Evolutionary conservation across 2,113 vertebrate species (phyloP).

Genomic region (Brachyhypopomus occidentalis): DNA sequence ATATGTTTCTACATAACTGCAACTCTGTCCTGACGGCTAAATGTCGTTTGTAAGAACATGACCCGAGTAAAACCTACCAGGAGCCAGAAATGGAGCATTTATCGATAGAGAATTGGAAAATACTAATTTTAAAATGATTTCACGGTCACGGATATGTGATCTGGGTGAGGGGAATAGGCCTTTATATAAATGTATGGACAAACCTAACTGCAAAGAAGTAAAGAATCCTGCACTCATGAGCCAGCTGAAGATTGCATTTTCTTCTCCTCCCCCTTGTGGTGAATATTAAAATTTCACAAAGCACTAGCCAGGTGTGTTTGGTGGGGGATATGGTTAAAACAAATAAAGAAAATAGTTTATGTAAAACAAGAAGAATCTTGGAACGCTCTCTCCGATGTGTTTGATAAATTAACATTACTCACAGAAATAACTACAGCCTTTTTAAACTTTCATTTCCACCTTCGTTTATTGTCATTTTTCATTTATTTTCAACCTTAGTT

Average conservation of each 20-base stretch:
- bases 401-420: too few species aligned
- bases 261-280: constrained; percentile 64
- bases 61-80: neutral
- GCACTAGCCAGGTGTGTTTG: neutral
- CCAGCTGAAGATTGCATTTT: constrained; percentile 33
- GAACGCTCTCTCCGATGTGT: too few species aligned
- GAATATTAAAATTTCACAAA: neutral
- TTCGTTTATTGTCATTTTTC: too few species aligned
- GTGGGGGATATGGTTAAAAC: too few species aligned
- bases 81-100: neutral
- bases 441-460: too few species aligned
- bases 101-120: neutral
- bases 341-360: too few species aligned
- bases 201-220: neutral
- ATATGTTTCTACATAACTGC: neutral
- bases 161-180: too few species aligned
- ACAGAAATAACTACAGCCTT: too few species aligned
- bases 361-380: too few species aligned
- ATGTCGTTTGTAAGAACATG: neutral
- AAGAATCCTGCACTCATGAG: neutral
- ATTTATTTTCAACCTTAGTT: too few species aligned
- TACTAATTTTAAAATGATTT: too few species aligned
- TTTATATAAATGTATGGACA: neutral
- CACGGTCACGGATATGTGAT: too few species aligned
- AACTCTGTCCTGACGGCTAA: neutral